phyloP scores from a whole-genome alignment of 2,888 invertebrate species.

The Polymixis lichenea region DNA sequence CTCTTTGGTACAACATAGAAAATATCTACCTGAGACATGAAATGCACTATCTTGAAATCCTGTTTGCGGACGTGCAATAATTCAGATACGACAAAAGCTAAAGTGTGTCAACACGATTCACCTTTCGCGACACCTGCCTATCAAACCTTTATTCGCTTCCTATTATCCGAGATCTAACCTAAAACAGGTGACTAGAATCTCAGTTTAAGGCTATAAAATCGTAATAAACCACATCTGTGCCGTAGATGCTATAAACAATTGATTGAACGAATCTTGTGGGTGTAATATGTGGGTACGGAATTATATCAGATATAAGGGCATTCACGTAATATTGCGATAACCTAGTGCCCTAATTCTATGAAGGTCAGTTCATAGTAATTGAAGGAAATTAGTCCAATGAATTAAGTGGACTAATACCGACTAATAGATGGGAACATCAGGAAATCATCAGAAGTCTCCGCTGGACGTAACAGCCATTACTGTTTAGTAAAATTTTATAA shows the following conservation, averaged over 20 bases:
- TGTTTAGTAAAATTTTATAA: background rate
- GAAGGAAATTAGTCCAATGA: conserved; percentile 19
- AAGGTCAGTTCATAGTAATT: conserved; percentile 16
- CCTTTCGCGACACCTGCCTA: background rate
- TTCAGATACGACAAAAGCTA: background rate
- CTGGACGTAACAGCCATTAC: background rate
- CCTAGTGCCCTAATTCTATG: conserved; percentile 35
- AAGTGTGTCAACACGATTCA: conserved; percentile 12
- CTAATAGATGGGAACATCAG: background rate
- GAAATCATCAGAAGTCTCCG: conserved; percentile 12
- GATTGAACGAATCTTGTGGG: conserved; percentile 41
- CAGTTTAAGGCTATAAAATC: conserved; percentile 14
- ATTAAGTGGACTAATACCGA: conserved; percentile 17
- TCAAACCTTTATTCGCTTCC: conserved; percentile 11
- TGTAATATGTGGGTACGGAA: conserved; percentile 29
- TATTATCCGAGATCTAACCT: conserved; percentile 31
- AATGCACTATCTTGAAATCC: background rate
- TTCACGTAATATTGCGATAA: conserved; percentile 34
- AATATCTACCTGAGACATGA: background rate
- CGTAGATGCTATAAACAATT: conserved; percentile 36
- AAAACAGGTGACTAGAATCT: conserved; percentile 24
- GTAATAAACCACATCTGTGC: conserved; percentile 30
- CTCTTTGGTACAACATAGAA: no score
- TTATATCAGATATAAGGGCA: conserved; percentile 13
- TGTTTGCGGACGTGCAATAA: background rate